Conservation (phyloP, 2,113 vertebrate species). For the Cyphomyrus plagiostoma region DNA sequence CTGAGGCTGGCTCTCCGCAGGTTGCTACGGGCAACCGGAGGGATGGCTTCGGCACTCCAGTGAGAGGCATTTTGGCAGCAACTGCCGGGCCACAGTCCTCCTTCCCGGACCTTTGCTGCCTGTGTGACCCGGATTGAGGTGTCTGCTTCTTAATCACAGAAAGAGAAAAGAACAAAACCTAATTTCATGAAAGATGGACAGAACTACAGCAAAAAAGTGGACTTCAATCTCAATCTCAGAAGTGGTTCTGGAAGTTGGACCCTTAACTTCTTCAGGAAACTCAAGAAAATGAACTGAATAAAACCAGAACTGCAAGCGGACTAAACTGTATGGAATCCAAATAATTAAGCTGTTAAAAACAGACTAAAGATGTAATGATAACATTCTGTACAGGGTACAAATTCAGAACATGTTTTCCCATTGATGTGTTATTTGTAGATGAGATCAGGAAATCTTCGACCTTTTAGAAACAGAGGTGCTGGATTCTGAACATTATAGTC, state of each 20-base stretch:
- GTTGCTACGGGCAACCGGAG: not conserved
- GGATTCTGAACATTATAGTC: not conserved
- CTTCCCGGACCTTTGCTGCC: not conserved
- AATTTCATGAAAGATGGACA: not conserved
- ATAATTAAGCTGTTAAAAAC: not conserved
- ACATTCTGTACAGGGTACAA: not conserved
- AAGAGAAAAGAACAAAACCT: not conserved
- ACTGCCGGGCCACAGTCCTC: not conserved
- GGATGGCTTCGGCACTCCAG: not conserved
- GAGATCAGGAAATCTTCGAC: not conserved
- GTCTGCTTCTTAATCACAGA: not conserved
- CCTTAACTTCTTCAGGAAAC: not conserved
- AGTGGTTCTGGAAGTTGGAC: not conserved
- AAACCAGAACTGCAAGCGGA: not conserved
- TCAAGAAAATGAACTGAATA: not conserved
- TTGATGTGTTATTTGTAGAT: constrained; percentile 6
- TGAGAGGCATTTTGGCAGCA: not conserved
- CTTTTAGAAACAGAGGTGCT: not conserved
- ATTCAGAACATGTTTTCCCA: not conserved
- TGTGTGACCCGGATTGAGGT: not conserved
- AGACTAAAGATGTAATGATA: not conserved
- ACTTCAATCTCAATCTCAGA: not conserved
- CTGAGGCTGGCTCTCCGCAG: not conserved
- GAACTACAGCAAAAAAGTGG: not conserved
- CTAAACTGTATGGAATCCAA: not conserved